Evolutionary conservation across 2,888 invertebrate genomes (phyloP).

Genomic region (Drosophila neonasuta): DNA sequence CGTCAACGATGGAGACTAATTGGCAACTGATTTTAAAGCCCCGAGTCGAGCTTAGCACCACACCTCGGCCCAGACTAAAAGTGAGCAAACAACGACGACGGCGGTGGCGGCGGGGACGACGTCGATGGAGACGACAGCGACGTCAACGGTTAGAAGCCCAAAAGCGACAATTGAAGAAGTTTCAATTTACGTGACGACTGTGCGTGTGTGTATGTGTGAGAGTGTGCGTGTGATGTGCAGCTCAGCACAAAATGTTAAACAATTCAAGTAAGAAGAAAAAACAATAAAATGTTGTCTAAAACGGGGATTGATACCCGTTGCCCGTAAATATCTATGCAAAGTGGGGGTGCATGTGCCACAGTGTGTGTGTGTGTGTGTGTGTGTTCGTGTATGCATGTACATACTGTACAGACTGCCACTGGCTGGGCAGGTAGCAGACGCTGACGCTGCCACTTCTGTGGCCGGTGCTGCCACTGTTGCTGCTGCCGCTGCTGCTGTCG

Average conservation of each 20-base stretch:
- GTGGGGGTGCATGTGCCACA: slow-evolving; percentile 64
- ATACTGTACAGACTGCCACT: slow-evolving; percentile 52
- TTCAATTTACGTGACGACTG: slow-evolving; percentile 57
- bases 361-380: slow-evolving; percentile 11
- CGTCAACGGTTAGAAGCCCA: slow-evolving; percentile 49
- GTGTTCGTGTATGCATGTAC: slow-evolving; percentile 21
- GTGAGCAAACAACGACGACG: slow-evolving; percentile 40
- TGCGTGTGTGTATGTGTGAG: slow-evolving; percentile 17
- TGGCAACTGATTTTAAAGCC: slow-evolving; percentile 81
- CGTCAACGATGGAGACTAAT: slow-evolving; percentile 80
- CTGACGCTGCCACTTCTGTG: slow-evolving; percentile 17
- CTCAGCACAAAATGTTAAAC: slow-evolving; percentile 39
- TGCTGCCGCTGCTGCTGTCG: slow-evolving; percentile 32
- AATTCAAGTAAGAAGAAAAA: slow-evolving; percentile 26
- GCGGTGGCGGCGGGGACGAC: slow-evolving; percentile 8
- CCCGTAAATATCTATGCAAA: slow-evolving; percentile 49
- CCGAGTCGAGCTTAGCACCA: slow-evolving; percentile 80
- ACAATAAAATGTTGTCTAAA: slow-evolving; percentile 62
- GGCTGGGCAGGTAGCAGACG: slow-evolving; percentile 71
- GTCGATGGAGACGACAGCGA: slow-evolving; percentile 15
- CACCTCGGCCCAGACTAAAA: slow-evolving; percentile 75
- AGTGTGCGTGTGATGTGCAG: slow-evolving; percentile 46
- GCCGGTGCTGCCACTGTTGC: slow-evolving; percentile 51
- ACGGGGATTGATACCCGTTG: slow-evolving; percentile 75
- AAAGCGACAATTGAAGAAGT: slow-evolving; percentile 75